Evolutionary conservation across 53 echinoderm and acorn worm genomes (phyloP), one percentile per base, ranked within the genome.

Genomic region (Mesocentrotus franciscanus): DNA sequence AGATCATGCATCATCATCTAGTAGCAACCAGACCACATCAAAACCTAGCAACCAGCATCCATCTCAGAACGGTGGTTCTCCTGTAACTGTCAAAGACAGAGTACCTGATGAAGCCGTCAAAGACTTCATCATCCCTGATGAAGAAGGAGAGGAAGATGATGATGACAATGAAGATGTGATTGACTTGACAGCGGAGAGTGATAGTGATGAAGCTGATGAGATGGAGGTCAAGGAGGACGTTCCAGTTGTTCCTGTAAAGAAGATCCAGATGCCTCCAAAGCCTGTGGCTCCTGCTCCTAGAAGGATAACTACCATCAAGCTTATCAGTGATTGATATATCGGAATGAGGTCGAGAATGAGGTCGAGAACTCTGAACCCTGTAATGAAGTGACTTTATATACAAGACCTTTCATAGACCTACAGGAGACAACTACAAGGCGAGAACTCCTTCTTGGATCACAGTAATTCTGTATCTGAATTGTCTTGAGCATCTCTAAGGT

Each of bases 221-320:
- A 93, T 93, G 55, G 76, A 72, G 57, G 93, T 92, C 24, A 39
- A 39, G 59, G 59, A 93, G 26, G 93, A 93, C 42, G 8, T 12
- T 15, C 74, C n/a, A 14, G 78, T n/a, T 56, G 32, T 22, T 33
- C 70, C 36, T 74, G 76, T 56, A 29, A 57, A 76, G 30, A 6
- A 10, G 70, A 71, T 59, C 55, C 92, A 35, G 27, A 49, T 75
- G 76, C 74, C 93, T 20, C 32, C 60, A 2, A 93, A 93, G 30
- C 93, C 93, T n/a, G 49, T 26, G 27, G 93, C 93, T 10, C 93
- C 74, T 75, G 94, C 90, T 26, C 79, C 96, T 15, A 75, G 96
- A 29, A 96, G 96, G 61, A 94, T 96, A 20, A 60, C 55, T 0
- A 72, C 96, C 16, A 96, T 90, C 18, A 75, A 94, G 33, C 76